phyloP scores from a whole-genome alignment of 2,888 invertebrate genomes.

The Cataglyphis cursor region DNA sequence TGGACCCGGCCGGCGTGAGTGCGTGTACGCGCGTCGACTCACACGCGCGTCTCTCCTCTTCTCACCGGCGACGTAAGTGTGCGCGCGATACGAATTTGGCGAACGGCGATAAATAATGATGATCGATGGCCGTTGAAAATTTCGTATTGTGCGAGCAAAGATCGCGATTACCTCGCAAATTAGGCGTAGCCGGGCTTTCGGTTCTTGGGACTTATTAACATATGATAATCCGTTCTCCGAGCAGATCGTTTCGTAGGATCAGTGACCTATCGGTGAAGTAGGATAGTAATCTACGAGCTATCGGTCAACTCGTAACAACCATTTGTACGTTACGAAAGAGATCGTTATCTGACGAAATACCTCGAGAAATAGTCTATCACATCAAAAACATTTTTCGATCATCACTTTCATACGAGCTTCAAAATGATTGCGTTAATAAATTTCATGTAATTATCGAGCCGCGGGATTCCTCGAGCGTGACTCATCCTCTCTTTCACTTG shows the following conservation, averaged over 20 bases:
- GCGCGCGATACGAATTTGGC: conserved; percentile 68
- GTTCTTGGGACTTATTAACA: conserved; percentile 64
- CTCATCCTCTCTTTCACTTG: conserved; percentile 11
- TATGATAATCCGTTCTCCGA: conserved; percentile 67
- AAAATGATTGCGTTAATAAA: conserved; percentile 3
- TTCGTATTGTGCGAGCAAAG: conserved; percentile 67
- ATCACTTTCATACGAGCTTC: conserved; percentile 18
- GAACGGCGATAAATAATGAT: conserved; percentile 76
- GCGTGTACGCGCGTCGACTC: conserved; percentile 32
- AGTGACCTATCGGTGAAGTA: conserved; percentile 13
- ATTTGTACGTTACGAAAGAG: conserved; percentile 36
- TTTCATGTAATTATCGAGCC: conserved; percentile 23
- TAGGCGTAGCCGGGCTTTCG: conserved; percentile 52
- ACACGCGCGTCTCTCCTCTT: background rate
- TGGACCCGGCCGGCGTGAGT: conserved; percentile 58
- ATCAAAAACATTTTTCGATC: conserved; percentile 15
- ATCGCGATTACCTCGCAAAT: conserved; percentile 62
- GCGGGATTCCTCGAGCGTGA: conserved; percentile 21
- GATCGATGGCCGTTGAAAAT: conserved; percentile 74
- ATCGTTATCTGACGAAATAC: conserved; percentile 17
- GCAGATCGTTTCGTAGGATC: conserved; percentile 23
- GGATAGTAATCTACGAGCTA: conserved; percentile 36
- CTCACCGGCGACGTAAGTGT: conserved; percentile 11
- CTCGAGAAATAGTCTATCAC: conserved; percentile 13
- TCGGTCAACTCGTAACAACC: conserved; percentile 25